phyloP scores from a whole-genome alignment of 2,888 invertebrate genomes.

The Sesamia inferens region DNA sequence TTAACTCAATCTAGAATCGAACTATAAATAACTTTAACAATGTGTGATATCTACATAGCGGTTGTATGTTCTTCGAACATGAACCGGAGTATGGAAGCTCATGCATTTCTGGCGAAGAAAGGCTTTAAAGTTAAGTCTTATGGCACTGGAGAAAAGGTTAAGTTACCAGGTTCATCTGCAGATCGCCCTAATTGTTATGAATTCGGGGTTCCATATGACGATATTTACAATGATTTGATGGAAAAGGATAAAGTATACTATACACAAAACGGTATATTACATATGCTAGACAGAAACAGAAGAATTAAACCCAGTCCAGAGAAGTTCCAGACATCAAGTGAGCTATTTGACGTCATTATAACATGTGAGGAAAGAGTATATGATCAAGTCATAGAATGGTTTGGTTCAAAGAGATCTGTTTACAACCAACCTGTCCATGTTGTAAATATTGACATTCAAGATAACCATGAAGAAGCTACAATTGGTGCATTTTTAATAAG shows the following conservation, averaged over 20 bases:
- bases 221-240: conserved; percentile 97
- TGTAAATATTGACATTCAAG: conserved; percentile 99
- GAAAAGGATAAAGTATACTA: conserved; percentile 98
- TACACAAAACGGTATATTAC: conserved; percentile 99
- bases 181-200: conserved; percentile 99
- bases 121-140: conserved; percentile 98
- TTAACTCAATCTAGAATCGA: conserved; percentile 15
- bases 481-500: conserved; percentile 99
- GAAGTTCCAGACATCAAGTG: conserved; percentile 96
- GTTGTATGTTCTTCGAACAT: conserved; percentile 99
- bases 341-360: conserved; percentile 98
- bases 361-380: conserved; percentile 99
- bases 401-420: conserved; percentile 94
- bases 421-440: conserved; percentile 98
- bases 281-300: conserved; percentile 99
- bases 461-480: conserved; percentile 99
- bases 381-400: conserved; percentile 98
- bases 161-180: conserved; percentile 97
- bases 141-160: conserved; percentile 98
- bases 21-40: conserved; percentile 46
- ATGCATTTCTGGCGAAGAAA: conserved; percentile 98
- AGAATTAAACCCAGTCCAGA: conserved; percentile 98
- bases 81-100: conserved; percentile 99
- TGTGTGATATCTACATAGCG: conserved; percentile 93
- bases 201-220: conserved; percentile 98